These are phyloP conservation scores for Ormyrus rosae DNA, from an alignment of 2,888 invertebrate genomes.

Conservation along the genomic window DNA sequence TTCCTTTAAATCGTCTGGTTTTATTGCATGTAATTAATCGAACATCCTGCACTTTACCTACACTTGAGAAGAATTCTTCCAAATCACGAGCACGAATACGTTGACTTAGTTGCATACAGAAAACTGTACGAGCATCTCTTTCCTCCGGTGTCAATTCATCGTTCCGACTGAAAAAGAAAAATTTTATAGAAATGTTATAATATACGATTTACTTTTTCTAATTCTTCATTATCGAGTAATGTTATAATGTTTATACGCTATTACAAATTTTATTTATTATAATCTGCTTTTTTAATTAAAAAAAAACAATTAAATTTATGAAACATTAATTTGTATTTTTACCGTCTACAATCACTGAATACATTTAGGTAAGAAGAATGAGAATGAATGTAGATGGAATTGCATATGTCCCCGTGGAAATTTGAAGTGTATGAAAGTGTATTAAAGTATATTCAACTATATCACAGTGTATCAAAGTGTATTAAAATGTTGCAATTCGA, in stretches of 20 bases:
- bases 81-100: conserved; percentile 94
- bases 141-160: conserved; percentile 95
- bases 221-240: too few species aligned
- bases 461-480: too few species aligned
- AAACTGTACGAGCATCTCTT: conserved; percentile 98
- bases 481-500: too few species aligned
- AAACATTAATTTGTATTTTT: neutral
- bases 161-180: conserved; percentile 60
- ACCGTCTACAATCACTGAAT: too few species aligned
- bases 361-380: too few species aligned
- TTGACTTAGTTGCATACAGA: conserved; percentile 98
- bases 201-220: neutral
- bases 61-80: conserved; percentile 99
- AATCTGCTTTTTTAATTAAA: too few species aligned
- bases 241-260: too few species aligned
- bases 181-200: conserved; percentile 1
- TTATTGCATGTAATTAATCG: conserved; percentile 99
- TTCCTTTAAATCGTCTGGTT: conserved; percentile 98
- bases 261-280: too few species aligned
- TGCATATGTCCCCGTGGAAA: too few species aligned
- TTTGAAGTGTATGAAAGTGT: too few species aligned
- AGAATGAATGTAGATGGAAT: too few species aligned
- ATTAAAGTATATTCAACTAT: too few species aligned
- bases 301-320: conserved; percentile 2
- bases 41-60: conserved; percentile 98